Percentiles rank a stretch among this genome's conserved stretches.
Evolutionary conservation across 2,888 invertebrate genomes (phyloP).

Genomic region (Cephalotes varians): DNA sequence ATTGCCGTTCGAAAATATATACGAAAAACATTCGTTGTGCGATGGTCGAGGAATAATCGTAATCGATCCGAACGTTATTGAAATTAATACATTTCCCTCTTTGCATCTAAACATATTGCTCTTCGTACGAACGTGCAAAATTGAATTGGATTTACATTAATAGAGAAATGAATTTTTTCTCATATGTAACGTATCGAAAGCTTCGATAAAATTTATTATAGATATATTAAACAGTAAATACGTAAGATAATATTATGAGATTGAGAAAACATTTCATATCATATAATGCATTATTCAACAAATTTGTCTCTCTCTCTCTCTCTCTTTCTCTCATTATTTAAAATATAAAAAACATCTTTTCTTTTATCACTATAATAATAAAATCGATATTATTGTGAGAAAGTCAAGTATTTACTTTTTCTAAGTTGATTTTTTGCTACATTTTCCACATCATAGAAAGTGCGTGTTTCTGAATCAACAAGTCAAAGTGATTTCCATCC

Average conservation of each 20-base stretch:
- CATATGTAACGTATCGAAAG: neutral
- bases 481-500: neutral
- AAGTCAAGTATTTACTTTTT: neutral
- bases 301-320: neutral
- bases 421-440: neutral
- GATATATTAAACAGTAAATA: neutral
- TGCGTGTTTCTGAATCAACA: neutral
- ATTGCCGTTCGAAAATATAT: conserved; percentile 12
- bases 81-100: conserved; percentile 27
- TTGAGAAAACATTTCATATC: neutral
- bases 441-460: neutral
- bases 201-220: neutral
- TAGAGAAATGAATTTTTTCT: conserved; percentile 14
- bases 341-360: neutral
- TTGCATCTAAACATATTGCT: conserved; percentile 32
- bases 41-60: neutral
- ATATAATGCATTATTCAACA: neutral
- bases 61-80: neutral
- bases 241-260: neutral
- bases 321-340: neutral
- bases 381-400: too few relatives aligned
- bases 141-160: conserved; percentile 23
- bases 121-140: neutral
- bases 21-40: conserved; percentile 15
- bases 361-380: neutral